Evolutionary conservation across 2,797 vertebrate species (phyloP).

Genomic region (Notoglanidium macrostoma): DNA sequence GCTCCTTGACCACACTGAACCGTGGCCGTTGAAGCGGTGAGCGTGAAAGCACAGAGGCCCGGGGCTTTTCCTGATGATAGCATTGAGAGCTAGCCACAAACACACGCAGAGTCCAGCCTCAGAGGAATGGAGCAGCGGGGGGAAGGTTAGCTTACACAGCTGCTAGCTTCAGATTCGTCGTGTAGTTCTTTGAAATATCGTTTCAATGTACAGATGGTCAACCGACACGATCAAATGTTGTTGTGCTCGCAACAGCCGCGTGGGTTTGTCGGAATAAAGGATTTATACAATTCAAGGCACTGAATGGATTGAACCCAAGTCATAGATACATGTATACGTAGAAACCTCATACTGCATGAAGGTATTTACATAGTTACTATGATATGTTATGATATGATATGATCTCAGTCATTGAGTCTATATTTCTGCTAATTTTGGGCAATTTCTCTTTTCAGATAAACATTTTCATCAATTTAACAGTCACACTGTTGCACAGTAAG

Average conservation of each 20-base stretch:
- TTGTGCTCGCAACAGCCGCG: neutral
- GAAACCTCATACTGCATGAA: too few species aligned
- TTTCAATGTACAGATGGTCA: conserved; percentile 18
- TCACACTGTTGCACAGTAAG: neutral
- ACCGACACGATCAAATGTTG: neutral
- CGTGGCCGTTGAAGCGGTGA: conserved; percentile 35
- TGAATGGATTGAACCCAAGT: neutral
- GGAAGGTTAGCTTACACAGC: conserved; percentile 12
- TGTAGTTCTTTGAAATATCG: conserved; percentile 13
- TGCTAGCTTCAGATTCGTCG: neutral
- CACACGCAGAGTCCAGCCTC: neutral
- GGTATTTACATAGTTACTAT: neutral
- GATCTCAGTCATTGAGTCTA: neutral
- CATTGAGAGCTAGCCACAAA: conserved; percentile 21
- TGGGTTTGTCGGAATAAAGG: neutral
- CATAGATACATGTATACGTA: neutral
- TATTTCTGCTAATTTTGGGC: neutral
- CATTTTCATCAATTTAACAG: neutral
- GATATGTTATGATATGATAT: neutral
- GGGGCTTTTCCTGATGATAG: conserved; percentile 37
- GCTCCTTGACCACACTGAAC: conserved; percentile 1
- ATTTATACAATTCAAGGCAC: neutral
- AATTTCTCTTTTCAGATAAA: neutral
- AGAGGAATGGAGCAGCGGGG: neutral
- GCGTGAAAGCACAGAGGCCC: conserved; percentile 20